phyloP scores from a whole-genome alignment of 2,888 invertebrate species.

The Listrodromus nycthemerus region DNA sequence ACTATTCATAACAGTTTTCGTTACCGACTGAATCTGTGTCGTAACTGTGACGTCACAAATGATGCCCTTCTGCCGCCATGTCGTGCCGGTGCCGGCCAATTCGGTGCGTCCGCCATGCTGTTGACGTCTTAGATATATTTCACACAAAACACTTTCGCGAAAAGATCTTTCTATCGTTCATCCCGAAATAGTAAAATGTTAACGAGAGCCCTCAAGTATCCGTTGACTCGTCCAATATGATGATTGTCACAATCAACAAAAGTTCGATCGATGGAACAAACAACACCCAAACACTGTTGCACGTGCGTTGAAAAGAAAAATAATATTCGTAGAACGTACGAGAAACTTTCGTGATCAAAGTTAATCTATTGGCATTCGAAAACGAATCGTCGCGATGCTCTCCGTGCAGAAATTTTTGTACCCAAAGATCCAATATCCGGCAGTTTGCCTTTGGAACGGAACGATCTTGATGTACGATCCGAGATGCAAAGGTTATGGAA shows the following conservation, averaged over 20 bases:
- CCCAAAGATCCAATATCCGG: conserved; percentile 7
- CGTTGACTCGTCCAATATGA: neutral
- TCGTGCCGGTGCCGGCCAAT: too few relatives aligned
- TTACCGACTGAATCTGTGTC: neutral
- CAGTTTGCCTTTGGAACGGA: conserved; percentile 5
- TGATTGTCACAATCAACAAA: neutral
- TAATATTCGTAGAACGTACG: neutral
- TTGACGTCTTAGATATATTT: too few relatives aligned
- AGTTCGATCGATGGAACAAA: neutral
- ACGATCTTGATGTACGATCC: neutral
- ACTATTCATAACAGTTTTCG: too few relatives aligned
- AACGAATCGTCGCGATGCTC: conserved; percentile 33
- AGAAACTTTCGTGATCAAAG: neutral
- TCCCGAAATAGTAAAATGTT: too few relatives aligned
- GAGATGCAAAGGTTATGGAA: neutral
- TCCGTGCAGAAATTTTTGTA: conserved; percentile 27
- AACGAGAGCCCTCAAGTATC: too few relatives aligned
- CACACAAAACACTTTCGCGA: too few relatives aligned
- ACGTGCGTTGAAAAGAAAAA: neutral
- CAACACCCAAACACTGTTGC: neutral
- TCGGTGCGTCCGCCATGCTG: too few relatives aligned
- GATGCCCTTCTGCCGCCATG: too few relatives aligned
- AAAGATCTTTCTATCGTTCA: too few relatives aligned
- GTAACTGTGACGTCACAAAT: too few relatives aligned
- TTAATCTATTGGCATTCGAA: neutral